Conservation (phyloP, 2,888 invertebrate genomes). For the Leptopilina myrica region DNA sequence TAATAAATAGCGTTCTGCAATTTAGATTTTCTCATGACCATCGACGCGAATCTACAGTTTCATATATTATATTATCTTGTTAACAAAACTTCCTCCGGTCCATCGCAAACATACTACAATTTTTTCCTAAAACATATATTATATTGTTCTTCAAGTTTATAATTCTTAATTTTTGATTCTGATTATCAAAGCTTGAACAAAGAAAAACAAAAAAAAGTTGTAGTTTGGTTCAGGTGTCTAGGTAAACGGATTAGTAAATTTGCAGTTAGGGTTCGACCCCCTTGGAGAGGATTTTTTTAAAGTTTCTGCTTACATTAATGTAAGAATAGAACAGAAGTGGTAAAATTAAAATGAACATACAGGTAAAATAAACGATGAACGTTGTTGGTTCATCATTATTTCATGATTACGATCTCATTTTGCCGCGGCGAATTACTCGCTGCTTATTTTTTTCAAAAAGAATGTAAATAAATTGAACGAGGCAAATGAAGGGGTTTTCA, state of each 20-base stretch:
- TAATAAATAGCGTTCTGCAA: constrained; percentile 31
- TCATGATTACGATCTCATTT: constrained; percentile 47
- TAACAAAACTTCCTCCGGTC: neutral
- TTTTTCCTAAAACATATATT: too few relatives aligned
- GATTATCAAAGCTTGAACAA: too few relatives aligned
- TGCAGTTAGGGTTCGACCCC: too few relatives aligned
- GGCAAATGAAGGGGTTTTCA: constrained; percentile 52
- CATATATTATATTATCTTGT: neutral
- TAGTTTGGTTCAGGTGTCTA: too few relatives aligned
- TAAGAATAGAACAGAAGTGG: too few relatives aligned
- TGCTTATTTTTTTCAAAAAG: constrained; percentile 24
- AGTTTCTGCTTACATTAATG: too few relatives aligned
- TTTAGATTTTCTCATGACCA: constrained; percentile 35
- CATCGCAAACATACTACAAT: neutral
- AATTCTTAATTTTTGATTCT: too few relatives aligned
- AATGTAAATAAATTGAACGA: constrained; percentile 8
- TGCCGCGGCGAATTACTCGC: constrained; percentile 28
- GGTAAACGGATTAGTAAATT: too few relatives aligned
- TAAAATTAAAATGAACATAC: neutral
- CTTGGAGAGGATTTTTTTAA: too few relatives aligned
- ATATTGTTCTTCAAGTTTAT: too few relatives aligned
- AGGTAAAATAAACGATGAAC: constrained; percentile 24
- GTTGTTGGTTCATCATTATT: constrained; percentile 41
- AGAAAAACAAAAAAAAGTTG: too few relatives aligned
- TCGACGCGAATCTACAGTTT: constrained; percentile 44